Evolutionary conservation across 2,113 vertebrate species (phyloP).

Genomic region (Vidua macroura): DNA sequence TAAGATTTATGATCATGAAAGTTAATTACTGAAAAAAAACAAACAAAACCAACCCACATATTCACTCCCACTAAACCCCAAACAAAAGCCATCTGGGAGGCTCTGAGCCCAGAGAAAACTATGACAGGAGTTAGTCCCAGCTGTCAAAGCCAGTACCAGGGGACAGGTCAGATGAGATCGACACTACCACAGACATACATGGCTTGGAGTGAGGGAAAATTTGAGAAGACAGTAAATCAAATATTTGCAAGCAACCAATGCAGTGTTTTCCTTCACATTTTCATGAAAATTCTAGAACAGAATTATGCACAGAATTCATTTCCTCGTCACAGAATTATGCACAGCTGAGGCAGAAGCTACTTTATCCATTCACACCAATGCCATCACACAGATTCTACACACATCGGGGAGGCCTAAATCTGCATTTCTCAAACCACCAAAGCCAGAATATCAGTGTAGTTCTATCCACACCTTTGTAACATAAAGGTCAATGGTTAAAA

Average conservation of each 20-base stretch:
- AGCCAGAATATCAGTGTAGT: background rate
- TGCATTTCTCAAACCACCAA: background rate
- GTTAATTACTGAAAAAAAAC: background rate
- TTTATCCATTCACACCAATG: background rate
- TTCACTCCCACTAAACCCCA: background rate
- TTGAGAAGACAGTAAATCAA: background rate
- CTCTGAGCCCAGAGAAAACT: background rate
- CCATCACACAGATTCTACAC: background rate
- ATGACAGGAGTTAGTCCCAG: background rate
- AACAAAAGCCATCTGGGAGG: background rate
- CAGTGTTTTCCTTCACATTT: background rate
- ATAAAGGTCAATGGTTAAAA: background rate
- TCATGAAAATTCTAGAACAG: background rate
- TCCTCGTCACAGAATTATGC: background rate
- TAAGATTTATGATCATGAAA: background rate
- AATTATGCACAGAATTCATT: background rate
- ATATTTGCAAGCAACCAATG: background rate
- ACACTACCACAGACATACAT: background rate
- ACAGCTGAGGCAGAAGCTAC: background rate
- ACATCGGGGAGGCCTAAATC: background rate
- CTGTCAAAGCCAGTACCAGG: background rate
- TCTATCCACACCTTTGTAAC: background rate
- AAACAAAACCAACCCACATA: background rate
- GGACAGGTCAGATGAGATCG: background rate
- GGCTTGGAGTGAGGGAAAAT: background rate